Conservation (phyloP, 2,113 vertebrate genomes). For the Callipepla californica region DNA sequence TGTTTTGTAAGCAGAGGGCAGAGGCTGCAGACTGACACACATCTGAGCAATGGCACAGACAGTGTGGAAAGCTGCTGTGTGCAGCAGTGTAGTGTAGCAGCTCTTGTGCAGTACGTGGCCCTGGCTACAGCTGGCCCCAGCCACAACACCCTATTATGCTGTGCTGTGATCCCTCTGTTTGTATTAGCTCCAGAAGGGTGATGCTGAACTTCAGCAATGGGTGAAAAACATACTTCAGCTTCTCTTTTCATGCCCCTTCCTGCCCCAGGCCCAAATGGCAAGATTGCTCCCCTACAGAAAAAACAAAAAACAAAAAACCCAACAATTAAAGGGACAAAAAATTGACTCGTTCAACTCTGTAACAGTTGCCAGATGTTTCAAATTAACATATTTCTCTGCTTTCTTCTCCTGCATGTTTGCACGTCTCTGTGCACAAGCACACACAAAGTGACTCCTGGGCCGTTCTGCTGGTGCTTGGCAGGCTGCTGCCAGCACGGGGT, state of each 20-base stretch:
- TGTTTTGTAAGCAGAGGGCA: background rate
- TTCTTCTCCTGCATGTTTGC: slow-evolving; percentile 52
- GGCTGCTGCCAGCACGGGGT: background rate
- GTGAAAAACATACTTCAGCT: slow-evolving; percentile 8
- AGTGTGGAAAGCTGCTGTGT: background rate
- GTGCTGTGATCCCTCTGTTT: slow-evolving; percentile 67
- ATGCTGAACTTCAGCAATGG: slow-evolving; percentile 70
- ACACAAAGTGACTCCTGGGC: slow-evolving; percentile 14
- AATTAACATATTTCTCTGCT: slow-evolving; percentile 55
- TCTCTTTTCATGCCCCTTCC: slow-evolving; percentile 21
- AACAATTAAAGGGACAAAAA: background rate
- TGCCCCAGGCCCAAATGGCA: slow-evolving; percentile 30
- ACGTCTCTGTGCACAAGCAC: slow-evolving; percentile 54
- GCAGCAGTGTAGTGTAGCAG: background rate
- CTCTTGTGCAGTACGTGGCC: slow-evolving; percentile 64
- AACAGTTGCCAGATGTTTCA: slow-evolving; percentile 64
- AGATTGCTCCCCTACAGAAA: slow-evolving; percentile 1
- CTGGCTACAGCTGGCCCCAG: slow-evolving; percentile 47
- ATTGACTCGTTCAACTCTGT: slow-evolving; percentile 37
- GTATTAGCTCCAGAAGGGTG: slow-evolving; percentile 56
- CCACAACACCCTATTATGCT: slow-evolving; percentile 35
- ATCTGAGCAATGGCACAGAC: background rate
- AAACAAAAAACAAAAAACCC: background rate
- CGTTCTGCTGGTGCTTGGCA: background rate
- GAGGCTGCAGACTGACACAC: background rate